A percentile compares a stretch with the other conserved stretches of the same genome.
phyloP scores from a whole-genome alignment of 2,888 invertebrate genomes.

The Vanessa cardui region DNA sequence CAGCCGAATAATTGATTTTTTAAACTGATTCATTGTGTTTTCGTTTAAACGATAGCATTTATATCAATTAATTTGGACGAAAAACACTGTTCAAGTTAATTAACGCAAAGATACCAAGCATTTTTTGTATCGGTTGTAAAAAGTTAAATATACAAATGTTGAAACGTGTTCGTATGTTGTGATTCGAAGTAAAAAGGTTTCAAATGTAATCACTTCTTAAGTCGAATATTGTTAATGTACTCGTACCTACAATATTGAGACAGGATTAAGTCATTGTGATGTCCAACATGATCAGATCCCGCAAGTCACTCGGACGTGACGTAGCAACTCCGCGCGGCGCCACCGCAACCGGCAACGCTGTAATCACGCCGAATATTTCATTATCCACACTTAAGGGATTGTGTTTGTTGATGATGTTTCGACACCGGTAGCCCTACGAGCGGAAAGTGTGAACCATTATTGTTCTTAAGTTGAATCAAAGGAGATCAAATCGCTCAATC shows the following conservation, averaged over 20 bases:
- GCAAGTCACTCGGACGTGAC: constrained; percentile 17
- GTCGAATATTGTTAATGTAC: background rate
- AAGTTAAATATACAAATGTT: too few species aligned
- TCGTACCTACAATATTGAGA: background rate
- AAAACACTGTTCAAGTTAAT: background rate
- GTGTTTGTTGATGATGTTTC: constrained; percentile 18
- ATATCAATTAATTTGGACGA: background rate
- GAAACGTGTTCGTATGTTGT: too few species aligned
- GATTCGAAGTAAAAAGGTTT: too few species aligned
- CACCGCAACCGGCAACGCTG: background rate
- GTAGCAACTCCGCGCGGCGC: constrained; percentile 4
- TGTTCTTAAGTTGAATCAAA: constrained; percentile 8
- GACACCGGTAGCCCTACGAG: constrained; percentile 17
- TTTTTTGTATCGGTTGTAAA: background rate
- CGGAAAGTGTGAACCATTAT: constrained; percentile 7
- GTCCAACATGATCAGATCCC: background rate
- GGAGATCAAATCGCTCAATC: too few species aligned
- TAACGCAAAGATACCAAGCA: background rate
- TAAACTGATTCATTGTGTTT: background rate
- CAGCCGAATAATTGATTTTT: constrained; percentile 1
- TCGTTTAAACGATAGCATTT: background rate
- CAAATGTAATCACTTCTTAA: too few species aligned
- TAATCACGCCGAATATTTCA: constrained; percentile 18
- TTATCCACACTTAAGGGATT: constrained; percentile 10
- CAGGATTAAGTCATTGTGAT: constrained; percentile 7